Percentiles rank a stretch among this genome's conserved stretches.
Conservation (phyloP, 2,113 vertebrate species). For the Paradisaea rubra region DNA sequence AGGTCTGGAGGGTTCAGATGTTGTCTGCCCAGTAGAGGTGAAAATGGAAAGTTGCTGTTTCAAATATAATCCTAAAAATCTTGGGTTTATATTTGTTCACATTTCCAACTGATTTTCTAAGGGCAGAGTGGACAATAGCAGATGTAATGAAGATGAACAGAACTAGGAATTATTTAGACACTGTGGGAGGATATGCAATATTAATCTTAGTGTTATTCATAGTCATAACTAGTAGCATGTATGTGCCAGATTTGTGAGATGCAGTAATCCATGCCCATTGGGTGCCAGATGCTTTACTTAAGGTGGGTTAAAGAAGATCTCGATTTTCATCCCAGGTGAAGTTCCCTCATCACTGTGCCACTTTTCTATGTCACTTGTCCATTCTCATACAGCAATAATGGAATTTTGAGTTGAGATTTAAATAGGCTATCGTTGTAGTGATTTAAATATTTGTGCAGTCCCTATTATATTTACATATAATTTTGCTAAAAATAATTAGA, state of each 20-base stretch:
- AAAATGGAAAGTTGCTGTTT: not conserved
- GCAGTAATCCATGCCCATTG: constrained; percentile 24
- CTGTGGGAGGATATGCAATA: not conserved
- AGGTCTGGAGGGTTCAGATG: not conserved
- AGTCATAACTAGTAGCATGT: constrained; percentile 36
- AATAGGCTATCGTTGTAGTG: not conserved
- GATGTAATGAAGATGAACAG: constrained; percentile 54
- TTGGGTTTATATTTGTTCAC: not conserved
- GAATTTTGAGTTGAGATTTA: not conserved
- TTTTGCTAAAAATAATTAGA: not conserved
- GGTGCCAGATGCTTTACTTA: not conserved
- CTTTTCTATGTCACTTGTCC: not conserved
- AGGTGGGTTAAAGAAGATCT: constrained; percentile 1
- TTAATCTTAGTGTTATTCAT: constrained; percentile 42
- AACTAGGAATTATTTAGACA: constrained; percentile 60
- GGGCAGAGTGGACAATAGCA: constrained; percentile 28
- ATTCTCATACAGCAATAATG: not conserved
- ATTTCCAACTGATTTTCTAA: constrained; percentile 49
- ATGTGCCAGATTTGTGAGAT: constrained; percentile 43
- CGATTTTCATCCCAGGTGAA: not conserved
- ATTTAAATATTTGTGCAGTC: not conserved
- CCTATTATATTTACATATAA: not conserved
- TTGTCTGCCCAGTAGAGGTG: not conserved
- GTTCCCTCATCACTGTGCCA: not conserved
- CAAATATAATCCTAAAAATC: constrained; percentile 19